Evolutionary conservation across 2,797 vertebrate species (phyloP).

Genomic region (Amblyraja radiata): DNA sequence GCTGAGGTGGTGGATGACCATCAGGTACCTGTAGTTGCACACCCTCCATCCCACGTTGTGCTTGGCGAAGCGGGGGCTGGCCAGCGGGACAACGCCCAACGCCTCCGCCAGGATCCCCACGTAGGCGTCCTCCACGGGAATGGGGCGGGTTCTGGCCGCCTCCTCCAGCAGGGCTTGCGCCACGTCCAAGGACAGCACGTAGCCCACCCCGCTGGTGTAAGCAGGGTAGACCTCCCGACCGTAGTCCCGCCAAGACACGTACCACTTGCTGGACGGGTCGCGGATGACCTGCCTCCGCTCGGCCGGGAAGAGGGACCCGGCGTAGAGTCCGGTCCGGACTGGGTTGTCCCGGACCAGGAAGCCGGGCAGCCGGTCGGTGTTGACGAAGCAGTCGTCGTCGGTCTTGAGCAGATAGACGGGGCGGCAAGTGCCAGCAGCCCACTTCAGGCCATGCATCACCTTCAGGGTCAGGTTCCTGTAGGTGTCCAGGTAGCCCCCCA

Average conservation of each 20-base stretch:
- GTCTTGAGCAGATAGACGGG: conserved; percentile 38
- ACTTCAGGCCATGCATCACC: conserved; percentile 37
- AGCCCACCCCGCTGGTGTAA: background rate
- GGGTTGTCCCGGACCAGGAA: conserved; percentile 32
- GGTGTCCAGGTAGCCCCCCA: conserved; percentile 39
- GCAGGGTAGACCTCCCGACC: fast-evolving
- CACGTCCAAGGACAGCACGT: conserved; percentile 33
- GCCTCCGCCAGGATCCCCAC: conserved; percentile 38
- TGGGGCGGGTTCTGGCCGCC: fast-evolving
- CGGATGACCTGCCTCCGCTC: conserved; percentile 38
- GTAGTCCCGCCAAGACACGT: conserved; percentile 28
- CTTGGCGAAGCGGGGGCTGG: conserved; percentile 46
- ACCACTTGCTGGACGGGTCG: conserved; percentile 42
- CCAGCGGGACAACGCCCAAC: background rate
- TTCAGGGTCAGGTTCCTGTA: conserved; percentile 45
- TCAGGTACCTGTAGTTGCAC: conserved; percentile 49
- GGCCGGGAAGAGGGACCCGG: conserved; percentile 7
- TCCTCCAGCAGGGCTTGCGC: conserved; percentile 18
- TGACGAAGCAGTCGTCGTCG: conserved; percentile 43
- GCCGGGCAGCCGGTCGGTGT: background rate
- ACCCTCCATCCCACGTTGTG: conserved; percentile 39
- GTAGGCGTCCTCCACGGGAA: conserved; percentile 41
- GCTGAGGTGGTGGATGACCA: conserved; percentile 51
- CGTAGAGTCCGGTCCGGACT: fast-evolving
- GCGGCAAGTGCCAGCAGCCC: conserved; percentile 20